Evolutionary conservation across 2,113 vertebrate genomes (phyloP).

Genomic region (Physeter macrocephalus): DNA sequence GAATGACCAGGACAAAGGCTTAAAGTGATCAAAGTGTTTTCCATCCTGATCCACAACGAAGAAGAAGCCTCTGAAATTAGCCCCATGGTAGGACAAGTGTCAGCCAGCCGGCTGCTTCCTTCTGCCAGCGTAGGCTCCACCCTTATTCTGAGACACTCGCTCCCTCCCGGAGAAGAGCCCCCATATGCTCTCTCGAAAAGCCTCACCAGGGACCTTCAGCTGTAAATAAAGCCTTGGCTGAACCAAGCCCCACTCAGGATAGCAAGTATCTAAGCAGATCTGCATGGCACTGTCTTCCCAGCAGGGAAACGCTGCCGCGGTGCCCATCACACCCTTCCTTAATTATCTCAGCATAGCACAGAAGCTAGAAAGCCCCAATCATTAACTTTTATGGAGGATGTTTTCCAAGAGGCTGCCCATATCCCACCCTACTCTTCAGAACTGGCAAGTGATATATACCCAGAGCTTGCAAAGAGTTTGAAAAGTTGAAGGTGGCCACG

Average conservation of each 20-base stretch:
- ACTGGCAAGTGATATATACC: background rate
- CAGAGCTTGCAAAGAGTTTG: background rate
- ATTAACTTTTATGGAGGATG: slow-evolving; percentile 58
- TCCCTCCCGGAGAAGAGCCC: background rate
- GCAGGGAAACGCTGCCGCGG: background rate
- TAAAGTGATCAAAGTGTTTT: background rate
- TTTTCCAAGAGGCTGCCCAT: background rate
- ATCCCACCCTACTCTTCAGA: background rate
- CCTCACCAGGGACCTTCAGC: background rate
- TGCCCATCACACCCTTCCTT: background rate
- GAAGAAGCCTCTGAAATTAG: background rate
- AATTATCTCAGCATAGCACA: background rate
- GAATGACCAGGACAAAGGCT: background rate
- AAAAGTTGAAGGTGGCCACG: background rate
- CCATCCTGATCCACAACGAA: background rate
- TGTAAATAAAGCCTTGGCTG: background rate
- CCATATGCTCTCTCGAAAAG: background rate
- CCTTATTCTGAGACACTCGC: background rate
- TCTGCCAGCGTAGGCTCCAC: background rate
- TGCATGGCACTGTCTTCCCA: background rate
- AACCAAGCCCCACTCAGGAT: background rate
- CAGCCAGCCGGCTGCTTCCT: background rate
- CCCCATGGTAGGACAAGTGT: background rate
- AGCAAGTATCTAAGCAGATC: background rate
- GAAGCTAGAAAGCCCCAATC: background rate